A percentile compares a stretch with the other conserved stretches of the same genome.
Evolutionary conservation across 2,113 vertebrate species (phyloP).

Genomic region (Zosterops japonicus): DNA sequence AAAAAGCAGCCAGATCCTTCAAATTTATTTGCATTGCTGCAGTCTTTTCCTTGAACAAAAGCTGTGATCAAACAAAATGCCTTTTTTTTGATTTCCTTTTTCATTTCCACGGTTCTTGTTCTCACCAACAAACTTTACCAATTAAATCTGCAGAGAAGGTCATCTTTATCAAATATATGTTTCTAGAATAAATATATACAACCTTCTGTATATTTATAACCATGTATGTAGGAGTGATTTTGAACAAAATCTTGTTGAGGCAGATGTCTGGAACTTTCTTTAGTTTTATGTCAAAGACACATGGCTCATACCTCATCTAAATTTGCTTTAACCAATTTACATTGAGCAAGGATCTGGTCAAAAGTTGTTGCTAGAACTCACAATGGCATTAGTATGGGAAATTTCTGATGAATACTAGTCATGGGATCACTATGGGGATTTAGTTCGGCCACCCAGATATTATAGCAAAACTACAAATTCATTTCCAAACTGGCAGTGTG

Average conservation of each 20-base stretch:
- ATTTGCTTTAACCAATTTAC: neutral
- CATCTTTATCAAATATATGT: conserved; percentile 42
- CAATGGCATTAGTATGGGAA: neutral
- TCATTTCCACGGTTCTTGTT: neutral
- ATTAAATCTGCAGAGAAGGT: conserved; percentile 29
- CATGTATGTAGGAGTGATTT: conserved; percentile 43
- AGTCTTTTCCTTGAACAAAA: neutral
- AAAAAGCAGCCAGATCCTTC: neutral
- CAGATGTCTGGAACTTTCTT: conserved; percentile 65
- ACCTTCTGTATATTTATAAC: conserved; percentile 57
- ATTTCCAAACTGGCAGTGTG: neutral
- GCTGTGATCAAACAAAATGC: neutral
- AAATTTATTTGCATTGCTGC: neutral
- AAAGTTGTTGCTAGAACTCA: neutral
- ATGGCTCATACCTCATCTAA: conserved; percentile 10
- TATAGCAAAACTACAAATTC: neutral
- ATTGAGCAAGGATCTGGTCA: neutral
- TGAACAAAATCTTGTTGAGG: conserved; percentile 53
- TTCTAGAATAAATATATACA: conserved; percentile 51
- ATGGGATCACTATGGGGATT: neutral
- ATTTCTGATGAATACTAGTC: neutral
- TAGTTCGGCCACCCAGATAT: neutral
- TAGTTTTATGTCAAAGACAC: conserved; percentile 57
- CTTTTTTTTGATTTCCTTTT: neutral
- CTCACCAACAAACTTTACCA: neutral